Evolutionary conservation across 1,140 invertebrate genomes (phyloP), one percentile per base, ranked within the genome.

Genomic region (Propsilocerus akamusi): DNA sequence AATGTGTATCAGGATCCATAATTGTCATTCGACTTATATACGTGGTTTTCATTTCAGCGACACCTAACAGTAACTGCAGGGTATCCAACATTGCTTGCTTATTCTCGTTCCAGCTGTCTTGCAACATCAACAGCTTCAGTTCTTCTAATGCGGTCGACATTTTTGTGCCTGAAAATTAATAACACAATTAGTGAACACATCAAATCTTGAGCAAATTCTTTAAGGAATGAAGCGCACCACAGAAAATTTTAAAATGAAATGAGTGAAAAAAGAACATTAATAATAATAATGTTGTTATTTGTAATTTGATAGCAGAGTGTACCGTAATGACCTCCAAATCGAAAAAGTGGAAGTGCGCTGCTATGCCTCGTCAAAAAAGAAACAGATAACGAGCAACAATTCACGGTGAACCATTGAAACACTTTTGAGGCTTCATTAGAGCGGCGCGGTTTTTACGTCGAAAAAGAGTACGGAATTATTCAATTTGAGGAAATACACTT

Each of bases 51-150:
- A 51, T 47, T 41, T 65, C 63, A 25, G 63, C 63, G 1, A 65
- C 64, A 47, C 61, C 63, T 0, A 65, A 48, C 12, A 65, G 56
- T 2, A 57, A 58, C 25, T 64, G 63, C n/a, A 65, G 54, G 0
- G 60, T 58, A 30, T 63, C 59, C 5, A 64, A 6, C 14, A 41
- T 7, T 20, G 34, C 12, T 4, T 41, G 14, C 5, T 41, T 41
- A 20, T 20, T 20, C 3, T 20, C 17, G 22, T 17, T 20, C 34
- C 14, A 20, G 8, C 10, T 17, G 10, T 41, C 34, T 41, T 41
- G 34, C 10, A 41, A 10, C n/a, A 41, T 5, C 14, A 41, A 20
- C 14, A 41, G 11, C 5, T 41, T 41, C 17, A 41, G 22, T 20
- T 41, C 34, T 10, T 41, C 12, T 8, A 41, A 3, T 7, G 34